phyloP scores from a whole-genome alignment of 1,140 invertebrate genomes.

The Pomacea maculata region DNA sequence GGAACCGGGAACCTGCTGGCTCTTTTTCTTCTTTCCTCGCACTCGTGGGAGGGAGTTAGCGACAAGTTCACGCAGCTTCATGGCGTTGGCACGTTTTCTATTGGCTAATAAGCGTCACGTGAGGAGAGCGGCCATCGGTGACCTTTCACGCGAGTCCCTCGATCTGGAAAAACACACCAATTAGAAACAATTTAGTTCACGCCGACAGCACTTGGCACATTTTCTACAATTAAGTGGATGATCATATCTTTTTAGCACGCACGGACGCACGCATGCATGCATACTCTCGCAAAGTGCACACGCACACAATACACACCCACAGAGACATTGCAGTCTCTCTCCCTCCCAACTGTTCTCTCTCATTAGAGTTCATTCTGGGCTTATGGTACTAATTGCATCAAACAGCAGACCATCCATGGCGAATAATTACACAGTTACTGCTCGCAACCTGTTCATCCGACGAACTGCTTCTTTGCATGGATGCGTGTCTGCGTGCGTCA shows the following conservation, averaged over 20 bases:
- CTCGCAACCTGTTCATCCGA: background rate
- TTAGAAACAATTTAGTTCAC: background rate
- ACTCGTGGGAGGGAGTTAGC: conserved; percentile 46
- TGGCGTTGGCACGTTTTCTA: conserved; percentile 11
- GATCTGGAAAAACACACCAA: background rate
- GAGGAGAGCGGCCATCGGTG: background rate
- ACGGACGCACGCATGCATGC: background rate
- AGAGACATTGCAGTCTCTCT: background rate
- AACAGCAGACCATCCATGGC: background rate
- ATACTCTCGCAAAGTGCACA: background rate
- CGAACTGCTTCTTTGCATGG: background rate
- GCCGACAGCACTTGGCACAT: background rate
- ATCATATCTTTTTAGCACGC: background rate
- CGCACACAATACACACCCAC: background rate
- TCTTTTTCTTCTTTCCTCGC: conserved; percentile 39
- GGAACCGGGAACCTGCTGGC: background rate
- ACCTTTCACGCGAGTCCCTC: background rate
- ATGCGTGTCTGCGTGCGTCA: background rate
- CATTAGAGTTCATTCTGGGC: too few relatives aligned
- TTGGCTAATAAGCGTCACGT: conserved; percentile 1
- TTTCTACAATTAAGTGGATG: background rate
- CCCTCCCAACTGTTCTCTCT: background rate
- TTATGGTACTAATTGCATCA: too few relatives aligned
- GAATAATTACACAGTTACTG: background rate
- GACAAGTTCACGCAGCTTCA: conserved; percentile 45